phyloP scores from a whole-genome alignment of 2,113 vertebrate species.

The Myrmecobius fasciatus region DNA sequence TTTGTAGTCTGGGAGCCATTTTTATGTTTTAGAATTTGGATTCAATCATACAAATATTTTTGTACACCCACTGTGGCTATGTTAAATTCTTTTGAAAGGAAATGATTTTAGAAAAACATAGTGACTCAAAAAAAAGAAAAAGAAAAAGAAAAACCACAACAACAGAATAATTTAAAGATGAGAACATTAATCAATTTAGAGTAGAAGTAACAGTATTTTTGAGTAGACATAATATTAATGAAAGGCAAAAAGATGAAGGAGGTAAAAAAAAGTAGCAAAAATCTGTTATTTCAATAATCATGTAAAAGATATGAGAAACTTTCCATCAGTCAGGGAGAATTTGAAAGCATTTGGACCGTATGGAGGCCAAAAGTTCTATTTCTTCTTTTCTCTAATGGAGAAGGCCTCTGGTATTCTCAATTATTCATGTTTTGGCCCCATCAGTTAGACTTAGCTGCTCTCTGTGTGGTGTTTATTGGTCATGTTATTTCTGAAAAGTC shows the following conservation, averaged over 20 bases:
- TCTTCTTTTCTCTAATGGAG: neutral
- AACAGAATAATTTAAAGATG: neutral
- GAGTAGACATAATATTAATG: neutral
- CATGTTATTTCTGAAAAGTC: slow-evolving; percentile 79
- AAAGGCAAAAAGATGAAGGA: neutral
- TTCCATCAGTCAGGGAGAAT: slow-evolving; percentile 18
- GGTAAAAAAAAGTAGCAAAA: neutral
- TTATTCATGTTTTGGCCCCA: neutral
- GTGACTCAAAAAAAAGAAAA: slow-evolving; percentile 34
- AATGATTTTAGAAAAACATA: slow-evolving; percentile 20
- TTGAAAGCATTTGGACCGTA: neutral
- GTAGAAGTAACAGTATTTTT: neutral
- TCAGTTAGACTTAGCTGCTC: slow-evolving; percentile 49
- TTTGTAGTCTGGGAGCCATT: neutral
- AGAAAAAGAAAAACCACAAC: neutral
- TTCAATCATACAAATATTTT: neutral
- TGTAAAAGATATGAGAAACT: neutral
- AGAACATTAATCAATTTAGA: neutral
- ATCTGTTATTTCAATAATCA: neutral
- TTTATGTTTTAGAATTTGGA: neutral
- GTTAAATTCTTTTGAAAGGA: neutral
- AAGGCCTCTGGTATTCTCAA: neutral
- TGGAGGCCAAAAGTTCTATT: accelerated
- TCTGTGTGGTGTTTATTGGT: slow-evolving; percentile 70
- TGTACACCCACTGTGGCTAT: neutral